Evolutionary conservation across 2,113 vertebrate genomes (phyloP).

Genomic region (Morone chrysops): DNA sequence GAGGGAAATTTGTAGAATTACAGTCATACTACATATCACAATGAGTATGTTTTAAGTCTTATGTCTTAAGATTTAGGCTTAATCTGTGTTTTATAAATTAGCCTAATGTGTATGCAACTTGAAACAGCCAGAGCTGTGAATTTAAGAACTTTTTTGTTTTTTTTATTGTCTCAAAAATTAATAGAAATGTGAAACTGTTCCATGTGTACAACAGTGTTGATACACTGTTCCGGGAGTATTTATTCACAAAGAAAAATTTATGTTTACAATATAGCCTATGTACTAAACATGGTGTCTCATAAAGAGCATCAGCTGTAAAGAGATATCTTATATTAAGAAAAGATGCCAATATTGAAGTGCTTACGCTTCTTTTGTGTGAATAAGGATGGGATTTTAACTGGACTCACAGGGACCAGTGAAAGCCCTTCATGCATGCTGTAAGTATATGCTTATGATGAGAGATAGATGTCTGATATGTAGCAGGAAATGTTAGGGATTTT

Average conservation of each 20-base stretch:
- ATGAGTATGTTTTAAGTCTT: conserved; percentile 9
- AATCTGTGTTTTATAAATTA: conserved; percentile 31
- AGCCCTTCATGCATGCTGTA: conserved; percentile 64
- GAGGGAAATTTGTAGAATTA: neutral
- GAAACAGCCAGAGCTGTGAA: conserved; percentile 59
- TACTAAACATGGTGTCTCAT: conserved; percentile 62
- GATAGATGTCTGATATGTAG: conserved; percentile 49
- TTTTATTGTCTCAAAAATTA: conserved; percentile 23
- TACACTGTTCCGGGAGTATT: conserved; percentile 62
- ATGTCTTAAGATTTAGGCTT: conserved; percentile 37
- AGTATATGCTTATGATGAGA: conserved; percentile 46
- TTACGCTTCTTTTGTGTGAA: conserved; percentile 55
- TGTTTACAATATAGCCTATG: conserved; percentile 71
- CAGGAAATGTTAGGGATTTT: conserved; percentile 46
- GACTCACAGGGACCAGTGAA: conserved; percentile 35
- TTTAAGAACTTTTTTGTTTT: conserved; percentile 19
- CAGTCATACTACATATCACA: conserved; percentile 12
- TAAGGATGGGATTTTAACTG: conserved; percentile 59
- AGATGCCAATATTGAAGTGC: conserved; percentile 50
- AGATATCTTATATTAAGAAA: conserved; percentile 81
- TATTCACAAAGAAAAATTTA: conserved; percentile 63
- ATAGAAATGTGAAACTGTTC: conserved; percentile 61
- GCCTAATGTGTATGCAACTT: conserved; percentile 48
- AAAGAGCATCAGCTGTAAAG: conserved; percentile 62
- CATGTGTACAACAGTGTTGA: conserved; percentile 41